Percentiles rank a stretch among this genome's conserved stretches.
These are phyloP conservation scores for Parotocinclus haroldoi DNA, from an alignment of 2,797 vertebrate species.

Conservation along the genomic window DNA sequence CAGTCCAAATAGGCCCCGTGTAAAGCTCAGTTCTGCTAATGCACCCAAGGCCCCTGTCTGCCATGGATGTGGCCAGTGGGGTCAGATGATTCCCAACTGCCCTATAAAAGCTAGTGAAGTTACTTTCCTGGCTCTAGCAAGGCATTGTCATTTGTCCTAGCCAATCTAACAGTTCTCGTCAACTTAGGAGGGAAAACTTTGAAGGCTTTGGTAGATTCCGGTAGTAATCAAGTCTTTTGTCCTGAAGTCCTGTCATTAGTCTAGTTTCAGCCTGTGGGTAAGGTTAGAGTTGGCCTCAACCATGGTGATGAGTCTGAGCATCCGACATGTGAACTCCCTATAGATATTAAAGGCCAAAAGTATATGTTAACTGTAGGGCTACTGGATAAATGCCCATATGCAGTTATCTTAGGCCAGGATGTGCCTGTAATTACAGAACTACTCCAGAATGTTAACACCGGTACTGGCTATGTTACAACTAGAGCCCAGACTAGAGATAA, in stretches of 20 bases:
- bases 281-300: background rate
- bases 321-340: background rate
- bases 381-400: background rate
- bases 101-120: background rate
- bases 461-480: too few relatives aligned
- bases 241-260: background rate
- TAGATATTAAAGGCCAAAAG: background rate
- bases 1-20: background rate
- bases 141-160: background rate
- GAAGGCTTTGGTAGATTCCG: background rate
- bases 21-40: background rate
- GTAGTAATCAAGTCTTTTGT: background rate
- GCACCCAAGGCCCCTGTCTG: background rate
- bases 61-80: background rate
- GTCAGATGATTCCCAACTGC: background rate
- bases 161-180: background rate
- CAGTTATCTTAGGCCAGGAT: too few relatives aligned
- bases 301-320: background rate
- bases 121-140: background rate
- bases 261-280: background rate
- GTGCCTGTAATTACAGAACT: too few relatives aligned
- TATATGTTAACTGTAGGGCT: background rate
- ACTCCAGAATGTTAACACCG: too few relatives aligned
- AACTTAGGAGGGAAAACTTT: background rate
- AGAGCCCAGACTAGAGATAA: too few relatives aligned